Evolutionary conservation across 2,113 vertebrate genomes (phyloP), one percentile per base, ranked within the genome.

Genomic region (Aix galericulata): DNA sequence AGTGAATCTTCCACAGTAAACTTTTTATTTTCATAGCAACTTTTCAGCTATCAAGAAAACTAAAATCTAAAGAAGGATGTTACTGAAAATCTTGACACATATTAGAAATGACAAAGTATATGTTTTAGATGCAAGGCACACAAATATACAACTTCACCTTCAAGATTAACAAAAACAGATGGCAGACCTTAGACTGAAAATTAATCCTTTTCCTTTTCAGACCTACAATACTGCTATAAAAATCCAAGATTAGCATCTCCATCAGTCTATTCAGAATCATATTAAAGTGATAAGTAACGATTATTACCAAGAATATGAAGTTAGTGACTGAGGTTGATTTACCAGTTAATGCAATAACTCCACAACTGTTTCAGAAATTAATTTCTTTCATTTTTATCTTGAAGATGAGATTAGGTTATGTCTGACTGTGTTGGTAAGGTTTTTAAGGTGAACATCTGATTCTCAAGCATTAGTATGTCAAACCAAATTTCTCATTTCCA

Each of bases 181-280:
- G 69, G 81, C 44, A 94, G 58, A 13, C 64, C 77, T 91, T 77
- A 82, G 31, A 69, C 32, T 91, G 74, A 91, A 91, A 94, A 91
- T 32, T 4, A 91, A 79, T 66, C 29, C 23, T 76, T 87, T 94
- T 86, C 58, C 36, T 84, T 79, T 82, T 62, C 78, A 69, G 23
- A 62, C 63, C 71, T 76, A 82, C 67, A 85, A 76, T 60, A 75
- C 34, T 23, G n/a, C 55, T 50, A 66, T 66, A 92, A 95, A 91
- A 94, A 76, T 73, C 56, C 78, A 73, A 79, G 81, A 89, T 82
- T 82, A 95, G 59, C 44, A 95, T 87, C 71, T 82, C 53, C 50
- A 78, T 44, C 71, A 50, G 62, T 67, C 91, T 73, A 84, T 76
- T 86, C 67, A 92, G 55, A 92, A 48, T 48, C 75, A 60, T 27